Percentiles rank a stretch among this genome's conserved stretches.
phyloP scores from a whole-genome alignment of 2,113 vertebrate species.

The Fukomys damarensis region DNA sequence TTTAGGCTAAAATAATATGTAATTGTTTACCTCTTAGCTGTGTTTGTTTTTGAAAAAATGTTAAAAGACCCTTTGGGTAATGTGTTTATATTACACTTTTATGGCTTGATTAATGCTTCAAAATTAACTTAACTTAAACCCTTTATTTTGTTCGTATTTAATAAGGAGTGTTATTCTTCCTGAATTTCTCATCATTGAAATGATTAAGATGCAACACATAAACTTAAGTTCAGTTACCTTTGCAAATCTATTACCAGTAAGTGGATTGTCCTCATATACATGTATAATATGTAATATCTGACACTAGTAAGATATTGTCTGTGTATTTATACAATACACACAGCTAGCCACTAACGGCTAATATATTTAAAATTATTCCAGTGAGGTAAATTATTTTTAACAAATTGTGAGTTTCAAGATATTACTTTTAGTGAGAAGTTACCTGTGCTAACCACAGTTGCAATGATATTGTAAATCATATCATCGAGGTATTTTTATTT shows the following conservation, averaged over 20 bases:
- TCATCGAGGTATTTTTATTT: too few species aligned
- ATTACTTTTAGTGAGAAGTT: neutral
- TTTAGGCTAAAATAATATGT: neutral
- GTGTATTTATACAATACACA: neutral
- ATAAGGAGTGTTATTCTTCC: neutral
- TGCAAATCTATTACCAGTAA: neutral
- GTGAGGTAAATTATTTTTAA: neutral
- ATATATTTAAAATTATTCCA: neutral
- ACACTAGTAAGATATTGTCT: neutral
- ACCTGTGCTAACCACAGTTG: neutral
- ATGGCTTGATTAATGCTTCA: neutral
- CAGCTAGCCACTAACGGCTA: too few species aligned
- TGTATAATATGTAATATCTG: neutral
- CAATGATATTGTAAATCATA: too few species aligned
- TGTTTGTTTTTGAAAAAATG: too few species aligned
- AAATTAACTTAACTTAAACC: neutral
- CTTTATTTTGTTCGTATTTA: neutral
- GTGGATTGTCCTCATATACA: neutral
- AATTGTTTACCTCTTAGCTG: neutral
- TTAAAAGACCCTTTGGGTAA: neutral
- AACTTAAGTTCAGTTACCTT: neutral
- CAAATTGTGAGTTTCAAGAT: neutral
- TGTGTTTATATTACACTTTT: neutral
- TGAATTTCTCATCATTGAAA: neutral
- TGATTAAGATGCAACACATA: neutral